A percentile compares a stretch with the other conserved stretches of the same genome.
phyloP scores from a whole-genome alignment of 2,888 invertebrate species.

The Heteromurus nitidus region DNA sequence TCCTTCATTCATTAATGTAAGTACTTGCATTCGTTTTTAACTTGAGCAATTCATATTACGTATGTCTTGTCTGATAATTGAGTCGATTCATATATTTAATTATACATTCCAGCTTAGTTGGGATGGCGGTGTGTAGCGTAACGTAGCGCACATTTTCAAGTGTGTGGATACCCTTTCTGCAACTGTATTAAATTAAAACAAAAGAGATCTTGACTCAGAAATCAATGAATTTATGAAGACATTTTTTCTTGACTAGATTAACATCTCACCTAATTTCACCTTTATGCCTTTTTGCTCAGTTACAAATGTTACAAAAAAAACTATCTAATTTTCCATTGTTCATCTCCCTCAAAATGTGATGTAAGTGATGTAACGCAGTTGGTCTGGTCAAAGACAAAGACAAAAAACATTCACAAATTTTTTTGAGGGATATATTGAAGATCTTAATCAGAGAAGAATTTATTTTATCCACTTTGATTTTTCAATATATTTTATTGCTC shows the following conservation, averaged over 20 bases:
- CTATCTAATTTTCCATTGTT: not conserved
- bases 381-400: too few species aligned
- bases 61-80: constrained; percentile 32
- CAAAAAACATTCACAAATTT: too few species aligned
- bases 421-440: too few species aligned
- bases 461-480: too few species aligned
- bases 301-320: not conserved
- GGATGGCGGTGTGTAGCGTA: not conserved
- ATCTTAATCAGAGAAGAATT: too few species aligned
- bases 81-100: constrained; percentile 11
- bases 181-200: constrained; percentile 8
- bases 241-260: constrained; percentile 1
- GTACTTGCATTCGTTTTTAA: not conserved
- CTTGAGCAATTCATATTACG: too few species aligned
- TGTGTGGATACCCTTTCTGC: too few species aligned
- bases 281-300: not conserved
- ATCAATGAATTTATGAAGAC: constrained; percentile 46
- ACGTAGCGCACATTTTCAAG: not conserved
- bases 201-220: not conserved
- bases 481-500: too few species aligned
- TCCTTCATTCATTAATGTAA: not conserved
- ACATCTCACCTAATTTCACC: not conserved
- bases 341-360: not conserved
- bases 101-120: constrained; percentile 40
- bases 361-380: too few species aligned